Percentiles rank a stretch among this genome's conserved stretches.
These are phyloP conservation scores for Adelphocoris suturalis DNA, from an alignment of 2,888 invertebrate species.

Conservation along the genomic window DNA sequence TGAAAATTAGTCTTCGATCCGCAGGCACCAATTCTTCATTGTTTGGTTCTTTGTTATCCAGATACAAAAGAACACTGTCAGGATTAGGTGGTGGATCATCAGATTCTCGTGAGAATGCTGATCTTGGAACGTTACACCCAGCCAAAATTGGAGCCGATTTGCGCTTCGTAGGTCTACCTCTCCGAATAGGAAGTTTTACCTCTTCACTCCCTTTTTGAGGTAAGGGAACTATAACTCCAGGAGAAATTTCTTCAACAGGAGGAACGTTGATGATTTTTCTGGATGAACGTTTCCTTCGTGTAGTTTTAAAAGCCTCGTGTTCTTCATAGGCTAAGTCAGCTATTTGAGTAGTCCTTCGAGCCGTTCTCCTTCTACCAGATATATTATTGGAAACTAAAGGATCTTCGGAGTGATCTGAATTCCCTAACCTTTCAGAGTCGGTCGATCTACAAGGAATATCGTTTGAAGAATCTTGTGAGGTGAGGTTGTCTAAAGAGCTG, in stretches of 20 bases:
- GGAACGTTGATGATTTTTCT: background rate
- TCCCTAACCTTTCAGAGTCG: too few relatives aligned
- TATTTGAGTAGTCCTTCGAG: background rate
- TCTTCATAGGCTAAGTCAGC: background rate
- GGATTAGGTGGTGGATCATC: background rate
- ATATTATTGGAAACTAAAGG: background rate
- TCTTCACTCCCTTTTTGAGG: background rate
- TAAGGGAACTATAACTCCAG: background rate
- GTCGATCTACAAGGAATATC: too few relatives aligned
- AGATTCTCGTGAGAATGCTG: background rate
- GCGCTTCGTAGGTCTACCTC: slow-evolving; percentile 2
- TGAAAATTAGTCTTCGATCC: slow-evolving; percentile 40
- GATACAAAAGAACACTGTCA: background rate
- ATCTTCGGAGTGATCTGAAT: background rate
- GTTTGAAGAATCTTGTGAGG: too few relatives aligned
- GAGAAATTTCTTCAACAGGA: background rate
- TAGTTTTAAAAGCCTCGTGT: background rate
- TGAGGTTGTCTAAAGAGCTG: too few relatives aligned
- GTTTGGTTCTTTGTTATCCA: background rate
- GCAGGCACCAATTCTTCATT: background rate
- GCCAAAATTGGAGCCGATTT: background rate
- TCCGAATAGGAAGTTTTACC: background rate
- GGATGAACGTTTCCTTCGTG: background rate
- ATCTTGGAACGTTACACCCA: background rate
- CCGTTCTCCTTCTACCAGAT: background rate